Conservation (phyloP, 2,888 invertebrate genomes). For the Drosophila melanosoma region DNA sequence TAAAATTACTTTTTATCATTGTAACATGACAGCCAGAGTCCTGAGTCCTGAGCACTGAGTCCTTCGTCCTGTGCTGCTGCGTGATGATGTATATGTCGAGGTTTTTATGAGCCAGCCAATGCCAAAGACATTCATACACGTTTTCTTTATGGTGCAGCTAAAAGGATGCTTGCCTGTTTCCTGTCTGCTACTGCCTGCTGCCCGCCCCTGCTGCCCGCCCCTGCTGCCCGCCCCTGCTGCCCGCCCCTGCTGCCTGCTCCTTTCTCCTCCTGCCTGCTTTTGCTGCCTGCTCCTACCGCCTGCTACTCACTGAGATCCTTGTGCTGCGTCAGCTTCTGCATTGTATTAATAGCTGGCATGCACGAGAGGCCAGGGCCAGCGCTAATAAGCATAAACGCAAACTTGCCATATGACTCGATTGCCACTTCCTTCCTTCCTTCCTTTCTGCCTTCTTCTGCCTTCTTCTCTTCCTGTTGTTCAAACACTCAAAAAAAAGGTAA, state of each 20-base stretch:
- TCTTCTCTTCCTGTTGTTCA: neutral
- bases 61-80: constrained; percentile 5
- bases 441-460: neutral
- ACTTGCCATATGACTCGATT: constrained; percentile 63
- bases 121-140: constrained; percentile 71
- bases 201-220: neutral
- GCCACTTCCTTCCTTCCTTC: constrained; percentile 49
- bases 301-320: neutral
- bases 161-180: constrained; percentile 61
- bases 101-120: constrained; percentile 74
- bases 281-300: constrained; percentile 3
- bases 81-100: constrained; percentile 54
- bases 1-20: constrained; percentile 83
- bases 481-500: neutral
- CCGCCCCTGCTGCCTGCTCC: neutral
- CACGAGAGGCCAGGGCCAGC: constrained; percentile 61
- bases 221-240: constrained; percentile 5
- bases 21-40: constrained; percentile 69
- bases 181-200: constrained; percentile 14
- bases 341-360: constrained; percentile 74
- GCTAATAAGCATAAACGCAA: constrained; percentile 78
- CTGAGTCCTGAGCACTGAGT: constrained; percentile 11
- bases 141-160: constrained; percentile 73
- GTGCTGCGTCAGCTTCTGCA: constrained; percentile 49
- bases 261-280: no score